Conservation (phyloP, 2,888 invertebrate species). For the Sesia bembeciformis region DNA sequence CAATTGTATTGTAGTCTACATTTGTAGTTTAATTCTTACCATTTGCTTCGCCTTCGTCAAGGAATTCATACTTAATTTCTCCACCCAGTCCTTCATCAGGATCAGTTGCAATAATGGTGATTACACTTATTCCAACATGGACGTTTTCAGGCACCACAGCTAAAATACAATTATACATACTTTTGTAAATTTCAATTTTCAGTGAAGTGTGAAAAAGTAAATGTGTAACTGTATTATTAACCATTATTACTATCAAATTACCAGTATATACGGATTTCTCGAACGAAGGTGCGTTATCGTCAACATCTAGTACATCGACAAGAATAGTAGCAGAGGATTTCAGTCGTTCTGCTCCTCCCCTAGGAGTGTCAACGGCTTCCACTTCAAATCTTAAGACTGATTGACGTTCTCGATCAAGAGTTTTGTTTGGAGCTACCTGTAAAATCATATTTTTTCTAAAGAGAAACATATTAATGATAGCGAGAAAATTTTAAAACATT, state of each 20-base stretch:
- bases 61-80: constrained; percentile 80
- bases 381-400: constrained; percentile 80
- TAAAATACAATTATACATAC: constrained; percentile 17
- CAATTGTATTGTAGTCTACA: neutral
- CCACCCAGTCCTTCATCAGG: constrained; percentile 84
- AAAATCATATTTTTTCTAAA: neutral
- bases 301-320: constrained; percentile 83
- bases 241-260: constrained; percentile 12
- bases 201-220: too few relatives aligned
- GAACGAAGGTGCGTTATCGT: constrained; percentile 84
- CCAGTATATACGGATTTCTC: constrained; percentile 76
- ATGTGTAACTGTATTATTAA: too few relatives aligned
- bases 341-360: constrained; percentile 79
- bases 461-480: too few relatives aligned
- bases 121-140: constrained; percentile 76
- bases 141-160: constrained; percentile 87
- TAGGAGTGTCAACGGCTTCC: constrained; percentile 83
- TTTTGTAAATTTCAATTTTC: too few relatives aligned
- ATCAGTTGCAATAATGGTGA: constrained; percentile 82
- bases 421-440: constrained; percentile 76
- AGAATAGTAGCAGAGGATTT: constrained; percentile 77
- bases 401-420: constrained; percentile 82
- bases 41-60: constrained; percentile 82
- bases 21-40: constrained; percentile 47
- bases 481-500: too few relatives aligned